Conservation (phyloP, 1,140 invertebrate species). For the Aphis gossypii region DNA sequence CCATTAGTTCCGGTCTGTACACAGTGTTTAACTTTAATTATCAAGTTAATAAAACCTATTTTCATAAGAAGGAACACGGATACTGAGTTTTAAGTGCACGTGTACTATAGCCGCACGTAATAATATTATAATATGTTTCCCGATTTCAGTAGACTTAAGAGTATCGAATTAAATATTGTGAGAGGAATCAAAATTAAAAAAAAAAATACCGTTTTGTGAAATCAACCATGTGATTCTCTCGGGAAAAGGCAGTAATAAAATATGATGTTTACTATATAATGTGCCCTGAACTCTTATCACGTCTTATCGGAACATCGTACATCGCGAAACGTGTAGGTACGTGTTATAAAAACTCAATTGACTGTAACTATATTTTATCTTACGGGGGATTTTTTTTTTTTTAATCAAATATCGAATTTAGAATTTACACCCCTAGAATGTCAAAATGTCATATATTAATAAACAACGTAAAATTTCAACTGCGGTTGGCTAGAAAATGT, state of each 20-base stretch:
- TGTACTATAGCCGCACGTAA: background rate
- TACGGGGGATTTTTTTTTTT: background rate
- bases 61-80: background rate
- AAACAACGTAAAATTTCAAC: background rate
- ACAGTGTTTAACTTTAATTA: slow-evolving; percentile 19
- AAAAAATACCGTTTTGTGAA: background rate
- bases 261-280: background rate
- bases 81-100: background rate
- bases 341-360: background rate
- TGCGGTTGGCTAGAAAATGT: background rate
- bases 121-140: background rate
- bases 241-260: background rate
- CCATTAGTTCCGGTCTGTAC: background rate
- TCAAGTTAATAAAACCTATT: slow-evolving; percentile 18
- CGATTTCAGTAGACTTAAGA: background rate
- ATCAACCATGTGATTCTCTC: background rate
- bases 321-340: background rate
- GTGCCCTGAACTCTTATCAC: background rate
- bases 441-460: background rate
- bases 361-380: background rate
- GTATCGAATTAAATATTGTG: background rate
- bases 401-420: background rate
- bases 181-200: background rate
- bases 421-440: background rate
- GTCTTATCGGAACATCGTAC: background rate